phyloP scores from a whole-genome alignment of 1,140 invertebrate genomes.

The Oncopodura yosiiana region DNA sequence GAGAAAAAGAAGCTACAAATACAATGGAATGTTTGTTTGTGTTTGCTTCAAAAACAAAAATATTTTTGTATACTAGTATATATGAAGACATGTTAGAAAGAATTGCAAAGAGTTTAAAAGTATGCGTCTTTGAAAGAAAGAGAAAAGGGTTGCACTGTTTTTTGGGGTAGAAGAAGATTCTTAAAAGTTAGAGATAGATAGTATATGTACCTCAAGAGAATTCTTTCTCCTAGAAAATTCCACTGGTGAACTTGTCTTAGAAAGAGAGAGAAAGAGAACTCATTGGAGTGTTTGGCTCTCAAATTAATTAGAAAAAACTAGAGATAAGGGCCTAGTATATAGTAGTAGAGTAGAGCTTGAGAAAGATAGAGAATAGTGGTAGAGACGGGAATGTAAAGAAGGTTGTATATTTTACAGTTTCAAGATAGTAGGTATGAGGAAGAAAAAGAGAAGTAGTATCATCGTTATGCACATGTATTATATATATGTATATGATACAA shows the following conservation, averaged over 20 bases:
- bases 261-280: neutral
- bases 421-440: neutral
- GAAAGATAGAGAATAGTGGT: neutral
- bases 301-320: slow-evolving; percentile 36
- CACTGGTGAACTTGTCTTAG: slow-evolving; percentile 15
- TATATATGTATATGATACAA: no score
- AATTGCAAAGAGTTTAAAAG: no score
- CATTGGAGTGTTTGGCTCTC: slow-evolving; percentile 11
- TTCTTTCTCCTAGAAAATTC: no score
- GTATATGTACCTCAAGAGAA: no score
- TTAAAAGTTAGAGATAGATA: no score
- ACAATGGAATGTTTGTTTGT: no score
- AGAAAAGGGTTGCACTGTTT: neutral
- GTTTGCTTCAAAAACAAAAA: no score
- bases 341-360: neutral
- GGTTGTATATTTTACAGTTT: neutral
- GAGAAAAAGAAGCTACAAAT: no score
- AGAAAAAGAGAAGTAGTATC: neutral
- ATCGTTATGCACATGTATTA: no score
- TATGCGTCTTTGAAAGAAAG: neutral
- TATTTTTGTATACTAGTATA: no score
- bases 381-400: neutral
- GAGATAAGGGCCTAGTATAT: slow-evolving; percentile 23
- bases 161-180: neutral
- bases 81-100: no score